Evolutionary conservation across 2,797 vertebrate species (phyloP).

Genomic region (Falco berigora): DNA sequence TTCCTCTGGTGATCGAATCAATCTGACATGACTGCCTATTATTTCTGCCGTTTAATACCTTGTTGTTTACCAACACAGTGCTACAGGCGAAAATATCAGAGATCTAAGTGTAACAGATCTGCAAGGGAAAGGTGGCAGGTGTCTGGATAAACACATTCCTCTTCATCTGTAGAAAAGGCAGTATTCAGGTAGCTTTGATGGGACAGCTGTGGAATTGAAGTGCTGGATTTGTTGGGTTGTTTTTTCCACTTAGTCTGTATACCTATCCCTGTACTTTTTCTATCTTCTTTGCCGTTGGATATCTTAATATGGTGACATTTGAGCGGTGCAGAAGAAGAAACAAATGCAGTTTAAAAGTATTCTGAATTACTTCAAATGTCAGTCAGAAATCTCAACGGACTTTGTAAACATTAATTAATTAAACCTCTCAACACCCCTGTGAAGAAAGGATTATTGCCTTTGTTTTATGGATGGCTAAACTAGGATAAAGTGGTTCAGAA

Average conservation of each 20-base stretch:
- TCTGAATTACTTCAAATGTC: conserved; percentile 33
- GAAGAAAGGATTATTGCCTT: conserved; percentile 47
- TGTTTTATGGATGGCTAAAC: conserved; percentile 42
- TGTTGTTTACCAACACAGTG: conserved; percentile 54
- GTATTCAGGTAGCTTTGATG: background rate
- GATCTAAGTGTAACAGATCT: conserved; percentile 29
- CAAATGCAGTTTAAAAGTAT: background rate
- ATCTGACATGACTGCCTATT: background rate
- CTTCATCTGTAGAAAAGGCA: conserved; percentile 30
- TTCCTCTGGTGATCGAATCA: conserved; percentile 5
- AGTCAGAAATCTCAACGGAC: conserved; percentile 31
- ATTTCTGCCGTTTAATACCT: conserved; percentile 53
- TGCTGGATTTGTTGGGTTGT: background rate
- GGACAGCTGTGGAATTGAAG: background rate
- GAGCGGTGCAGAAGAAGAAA: background rate
- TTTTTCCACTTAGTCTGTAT: background rate
- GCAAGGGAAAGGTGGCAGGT: conserved; percentile 29
- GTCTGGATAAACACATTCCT: conserved; percentile 23
- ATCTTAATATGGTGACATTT: background rate
- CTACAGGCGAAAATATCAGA: conserved; percentile 50
- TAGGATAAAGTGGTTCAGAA: conserved; percentile 22
- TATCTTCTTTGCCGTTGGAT: background rate
- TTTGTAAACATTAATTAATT: conserved; percentile 60
- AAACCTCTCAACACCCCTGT: conserved; percentile 31
- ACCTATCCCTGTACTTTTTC: background rate